These are phyloP conservation scores for Ernsta delagoae DNA, from an alignment of 2,888 invertebrate genomes.

Conservation along the genomic window DNA sequence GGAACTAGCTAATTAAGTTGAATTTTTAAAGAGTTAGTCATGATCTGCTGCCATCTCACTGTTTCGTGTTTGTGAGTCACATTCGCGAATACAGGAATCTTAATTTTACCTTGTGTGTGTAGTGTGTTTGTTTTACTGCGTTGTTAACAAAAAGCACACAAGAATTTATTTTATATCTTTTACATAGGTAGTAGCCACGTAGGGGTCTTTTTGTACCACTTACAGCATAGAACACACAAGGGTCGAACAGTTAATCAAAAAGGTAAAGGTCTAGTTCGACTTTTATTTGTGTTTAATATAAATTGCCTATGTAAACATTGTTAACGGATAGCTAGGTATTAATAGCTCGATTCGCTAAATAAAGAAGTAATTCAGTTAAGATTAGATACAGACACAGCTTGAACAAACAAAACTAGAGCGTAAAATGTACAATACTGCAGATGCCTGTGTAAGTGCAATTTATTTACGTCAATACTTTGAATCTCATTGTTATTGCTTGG, in stretches of 20 bases:
- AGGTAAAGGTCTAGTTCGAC: too few species aligned
- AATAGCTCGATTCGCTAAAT: background rate
- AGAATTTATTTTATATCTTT: background rate
- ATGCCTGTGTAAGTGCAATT: conserved; percentile 14
- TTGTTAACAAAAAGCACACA: conserved; percentile 24
- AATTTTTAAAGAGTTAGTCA: conserved; percentile 81
- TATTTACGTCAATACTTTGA: conserved; percentile 26
- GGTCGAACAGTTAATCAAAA: too few species aligned
- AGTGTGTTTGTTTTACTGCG: conserved; percentile 46
- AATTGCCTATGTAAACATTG: background rate
- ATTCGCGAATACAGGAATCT: conserved; percentile 56
- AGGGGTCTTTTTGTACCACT: too few species aligned
- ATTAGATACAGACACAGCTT: conserved; percentile 29
- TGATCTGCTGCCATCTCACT: conserved; percentile 56
- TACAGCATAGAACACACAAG: too few species aligned
- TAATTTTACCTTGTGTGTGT: conserved; percentile 54
- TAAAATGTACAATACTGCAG: conserved; percentile 33
- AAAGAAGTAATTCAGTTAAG: conserved; percentile 6
- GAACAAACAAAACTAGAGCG: conserved; percentile 32
- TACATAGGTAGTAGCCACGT: too few species aligned
- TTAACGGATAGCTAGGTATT: too few species aligned
- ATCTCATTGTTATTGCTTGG: conserved; percentile 34
- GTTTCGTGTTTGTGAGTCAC: conserved; percentile 74
- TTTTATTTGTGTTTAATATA: too few species aligned
- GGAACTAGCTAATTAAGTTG: conserved; percentile 66